Base-by-base conservation (phyloP, 2,888 invertebrate genomes). In the Acrobasis repandana region DNA sequence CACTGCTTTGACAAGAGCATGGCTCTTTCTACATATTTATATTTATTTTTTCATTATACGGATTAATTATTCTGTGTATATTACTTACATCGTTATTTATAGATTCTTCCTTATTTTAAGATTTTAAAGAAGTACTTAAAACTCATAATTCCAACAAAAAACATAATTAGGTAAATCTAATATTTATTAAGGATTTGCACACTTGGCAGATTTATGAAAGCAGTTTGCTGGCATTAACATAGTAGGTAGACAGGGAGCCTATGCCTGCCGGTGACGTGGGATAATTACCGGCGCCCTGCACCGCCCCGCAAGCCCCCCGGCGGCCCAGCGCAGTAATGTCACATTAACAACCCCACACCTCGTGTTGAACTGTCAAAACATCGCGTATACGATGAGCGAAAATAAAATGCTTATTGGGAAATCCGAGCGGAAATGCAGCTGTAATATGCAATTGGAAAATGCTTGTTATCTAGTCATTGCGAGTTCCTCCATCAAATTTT, bases 181-280 rank as follows among this genome's bases (percentile, higher is more conserved):
- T 50, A 33, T 50, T 50, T 50, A 52, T 34, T 54, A 43, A 38
- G 54, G 16, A 38, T 54, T 1, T 16, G 50, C 34, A 16, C 54
- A 60, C 63, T 63, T 43, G 61, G 65, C 75, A 73, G 78, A 63
- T 60, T 75, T 79, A 75, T 79, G 77, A 77, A 75, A 71, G 73
- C 59, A 62, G 51, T 73, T 75, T 73, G 73, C 71, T 74, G 76
- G 74, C 68, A 68, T 76, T 76, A 77, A 77, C 74, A 81, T 77
- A 80, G 77, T 76, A 82, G 84, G 78, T 79, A 79, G 76, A 81
- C 82, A 82, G 83, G 82, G 78, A 71, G 83, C 83, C 88, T 88
- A 89, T 88, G 90, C 79, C 90, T 92, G 91, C 77, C 74, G 73
- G 67, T 92, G 91, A 92, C 91, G 85, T 85, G 89, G 86, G 86